Base-by-base conservation (phyloP, 2,797 vertebrate genomes). In the Borostomias antarcticus region DNA sequence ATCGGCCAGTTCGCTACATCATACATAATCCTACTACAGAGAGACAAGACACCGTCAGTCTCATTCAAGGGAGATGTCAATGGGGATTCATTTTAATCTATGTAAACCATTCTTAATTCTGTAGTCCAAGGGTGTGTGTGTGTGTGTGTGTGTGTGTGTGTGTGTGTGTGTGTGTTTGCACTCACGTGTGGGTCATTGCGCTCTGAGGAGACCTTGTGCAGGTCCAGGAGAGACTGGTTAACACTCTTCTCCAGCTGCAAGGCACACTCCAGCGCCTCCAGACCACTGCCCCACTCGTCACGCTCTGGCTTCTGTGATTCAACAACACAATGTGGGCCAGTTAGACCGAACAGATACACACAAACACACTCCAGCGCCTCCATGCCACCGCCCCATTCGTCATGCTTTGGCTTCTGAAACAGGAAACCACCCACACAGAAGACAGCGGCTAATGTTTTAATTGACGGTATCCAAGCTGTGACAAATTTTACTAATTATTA, bases 211-310 rank as follows among this genome's bases (percentile, higher is more conserved):
- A 94, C 40, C 77, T 93, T 93, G 77, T 95, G 92, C 76, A 95
- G 86, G 9, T 95, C 92, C 17, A 95, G 73, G 76, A 97, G 89
- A 1, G 95, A 94, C 54, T 95, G 93, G 86, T 97, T 98, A 74
- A 97, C 95, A 0, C 81, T 96, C 73, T 95, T 97, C 83, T 97
- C 96, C 89, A 98, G 86, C 86, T 96, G 94, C 53, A 98, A 78
- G 5, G 94, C 92, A 21, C 94, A 95, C 65, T 95, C 94, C 91
- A 98, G 87, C 8, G 95, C 96, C 57, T 93, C 95, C 75, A 96
- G 82, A 1, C 94, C 91, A 0, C 80, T 97, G 54, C 94, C 94
- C 95, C 96, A 98, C 75, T 96, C 95, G 66, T 97, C 95, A 7
- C 92, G 86, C 58, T 98, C 96, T n/a, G 96, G 95, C 84, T 98